Base-by-base conservation (phyloP, 2,888 invertebrate species). In the Zygaena filipendulae region DNA sequence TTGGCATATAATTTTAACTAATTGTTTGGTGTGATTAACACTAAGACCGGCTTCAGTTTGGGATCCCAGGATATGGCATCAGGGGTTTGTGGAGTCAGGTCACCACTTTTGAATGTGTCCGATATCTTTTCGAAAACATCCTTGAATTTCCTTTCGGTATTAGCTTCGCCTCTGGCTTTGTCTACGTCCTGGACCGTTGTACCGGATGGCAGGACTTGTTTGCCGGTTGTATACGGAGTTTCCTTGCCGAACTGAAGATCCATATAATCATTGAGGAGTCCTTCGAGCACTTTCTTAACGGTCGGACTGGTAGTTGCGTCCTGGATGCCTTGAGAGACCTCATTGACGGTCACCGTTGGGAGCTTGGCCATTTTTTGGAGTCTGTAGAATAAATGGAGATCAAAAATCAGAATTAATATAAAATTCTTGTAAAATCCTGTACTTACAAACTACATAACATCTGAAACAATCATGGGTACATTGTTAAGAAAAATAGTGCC, bases 201-300 rank as follows among this genome's bases (percentile, higher is more conserved):
- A 0, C 53, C 66, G 1, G 45, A 26, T 0, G 77, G 77, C 1
- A 77, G 9, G 0, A 77, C 60, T 27, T 58, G 59, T 34, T 72
- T 54, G 3, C 77, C 77, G 2, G 70, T 72, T 0, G 77, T 75
- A 45, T 71, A 77, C 0, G 68, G 67, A 3, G 74, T 77, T 26
- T 60, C 59, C 33, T 68, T 69, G 0, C 52, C 66, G 22, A 63
- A 72, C 13, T 66, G 66, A 0, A 77, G 47, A 33, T 74, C 72
- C 75, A 77, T 74, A 46, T 48, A 70, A 38, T 77, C 77, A 20
- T 72, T 71, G 0, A 77, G 50, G 6, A 77, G 38, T 2, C 71
- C 66, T 47, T 62, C 66, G 7, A 74, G 49, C 23, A 71, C 66
- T 33, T 60, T 72, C 46, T 60, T 60, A 2, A 62, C 45, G 20